Conservation (phyloP, 2,113 vertebrate genomes). For the Callipepla californica region DNA sequence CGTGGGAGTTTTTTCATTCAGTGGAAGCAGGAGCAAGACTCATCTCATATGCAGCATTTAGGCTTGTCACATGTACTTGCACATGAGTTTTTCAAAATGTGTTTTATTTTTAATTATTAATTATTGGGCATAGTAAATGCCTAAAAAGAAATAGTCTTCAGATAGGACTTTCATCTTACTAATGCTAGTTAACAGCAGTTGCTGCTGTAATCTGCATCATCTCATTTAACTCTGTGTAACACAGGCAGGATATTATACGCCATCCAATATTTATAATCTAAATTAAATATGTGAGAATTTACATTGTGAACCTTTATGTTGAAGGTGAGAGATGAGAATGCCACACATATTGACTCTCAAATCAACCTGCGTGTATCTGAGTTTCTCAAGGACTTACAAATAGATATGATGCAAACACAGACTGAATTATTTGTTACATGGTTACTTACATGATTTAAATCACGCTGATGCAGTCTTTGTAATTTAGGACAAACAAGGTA, state of each 20-base stretch:
- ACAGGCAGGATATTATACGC: conserved; percentile 2
- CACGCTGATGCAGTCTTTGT: conserved; percentile 21
- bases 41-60: not conserved
- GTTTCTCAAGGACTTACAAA: conserved; percentile 59
- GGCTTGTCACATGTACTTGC: not conserved
- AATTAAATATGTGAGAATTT: conserved; percentile 31
- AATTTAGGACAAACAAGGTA: conserved; percentile 61
- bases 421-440: conserved; percentile 39
- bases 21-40: not conserved
- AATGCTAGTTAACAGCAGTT: not conserved
- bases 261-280: not conserved
- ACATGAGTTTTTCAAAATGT: not conserved
- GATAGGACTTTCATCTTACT: not conserved
- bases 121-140: not conserved
- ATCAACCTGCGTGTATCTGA: conserved; percentile 6
- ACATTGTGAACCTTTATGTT: not conserved
- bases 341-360: not conserved
- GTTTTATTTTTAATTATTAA: not conserved
- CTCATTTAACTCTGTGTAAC: not conserved
- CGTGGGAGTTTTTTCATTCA: not conserved
- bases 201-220: not conserved
- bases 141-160: conserved; percentile 2
- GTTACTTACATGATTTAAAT: conserved; percentile 34
- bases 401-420: conserved; percentile 13
- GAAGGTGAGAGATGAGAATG: conserved; percentile 7